phyloP scores from a whole-genome alignment of 2,113 vertebrate species.

The Burhinus oedicnemus region DNA sequence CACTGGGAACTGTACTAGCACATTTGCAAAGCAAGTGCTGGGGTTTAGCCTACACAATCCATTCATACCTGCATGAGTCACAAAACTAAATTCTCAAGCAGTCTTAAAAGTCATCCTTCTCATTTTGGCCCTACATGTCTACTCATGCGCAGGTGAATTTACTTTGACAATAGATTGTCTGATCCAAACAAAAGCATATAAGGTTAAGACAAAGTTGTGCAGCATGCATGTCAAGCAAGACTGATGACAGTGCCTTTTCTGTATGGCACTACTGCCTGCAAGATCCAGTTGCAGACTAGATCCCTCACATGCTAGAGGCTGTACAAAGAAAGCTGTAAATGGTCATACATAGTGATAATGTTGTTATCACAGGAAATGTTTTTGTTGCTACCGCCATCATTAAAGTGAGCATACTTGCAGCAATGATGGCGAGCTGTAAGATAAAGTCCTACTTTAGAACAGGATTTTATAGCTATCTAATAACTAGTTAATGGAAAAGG shows the following conservation, averaged over 20 bases:
- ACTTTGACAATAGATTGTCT: neutral
- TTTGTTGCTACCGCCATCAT: neutral
- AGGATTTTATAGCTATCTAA: neutral
- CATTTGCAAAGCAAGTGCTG: neutral
- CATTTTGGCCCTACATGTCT: neutral
- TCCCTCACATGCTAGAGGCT: neutral
- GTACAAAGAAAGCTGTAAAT: neutral
- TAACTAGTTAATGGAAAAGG: neutral
- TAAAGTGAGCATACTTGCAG: neutral
- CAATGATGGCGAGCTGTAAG: neutral
- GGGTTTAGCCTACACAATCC: neutral
- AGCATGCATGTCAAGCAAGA: neutral
- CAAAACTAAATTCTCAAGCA: neutral
- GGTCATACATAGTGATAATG: fast-evolving
- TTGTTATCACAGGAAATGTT: neutral
- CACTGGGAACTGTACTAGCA: neutral
- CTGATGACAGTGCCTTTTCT: neutral
- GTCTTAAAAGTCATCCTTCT: neutral
- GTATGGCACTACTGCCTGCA: neutral
- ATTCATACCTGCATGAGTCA: neutral
- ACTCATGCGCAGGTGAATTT: neutral
- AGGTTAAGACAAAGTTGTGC: neutral
- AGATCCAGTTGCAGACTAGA: neutral
- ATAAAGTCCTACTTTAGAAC: neutral
- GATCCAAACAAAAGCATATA: neutral